Conservation (phyloP, 2,797 vertebrate species). For the Sebastes kiyomatsui region DNA sequence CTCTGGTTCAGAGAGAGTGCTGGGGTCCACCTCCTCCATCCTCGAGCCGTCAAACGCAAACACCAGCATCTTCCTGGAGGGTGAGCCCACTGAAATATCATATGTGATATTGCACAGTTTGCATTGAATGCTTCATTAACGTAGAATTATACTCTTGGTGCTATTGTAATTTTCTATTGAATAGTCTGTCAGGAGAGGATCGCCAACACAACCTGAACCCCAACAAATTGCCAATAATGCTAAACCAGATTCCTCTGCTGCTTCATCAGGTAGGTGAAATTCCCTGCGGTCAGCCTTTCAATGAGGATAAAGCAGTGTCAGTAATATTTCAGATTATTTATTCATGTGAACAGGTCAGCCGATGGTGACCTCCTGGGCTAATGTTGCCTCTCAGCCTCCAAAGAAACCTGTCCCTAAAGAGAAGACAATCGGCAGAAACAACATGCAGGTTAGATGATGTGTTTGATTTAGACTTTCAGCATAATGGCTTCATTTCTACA, state of each 20-base stretch:
- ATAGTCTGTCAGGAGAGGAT: constrained; percentile 54
- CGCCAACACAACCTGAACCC: constrained; percentile 27
- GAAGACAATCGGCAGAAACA: constrained; percentile 47
- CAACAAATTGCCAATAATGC: constrained; percentile 12
- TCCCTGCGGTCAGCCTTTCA: neutral
- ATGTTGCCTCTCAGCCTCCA: constrained; percentile 85
- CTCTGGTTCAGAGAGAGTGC: constrained; percentile 43
- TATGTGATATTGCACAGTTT: neutral
- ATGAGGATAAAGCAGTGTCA: neutral
- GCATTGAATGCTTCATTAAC: neutral
- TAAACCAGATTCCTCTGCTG: neutral
- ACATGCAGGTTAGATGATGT: constrained; percentile 62
- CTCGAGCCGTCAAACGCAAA: constrained; percentile 4
- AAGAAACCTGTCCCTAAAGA: constrained; percentile 76
- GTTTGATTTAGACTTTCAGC: neutral
- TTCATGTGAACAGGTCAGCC: constrained; percentile 42
- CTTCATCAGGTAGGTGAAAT: constrained; percentile 55
- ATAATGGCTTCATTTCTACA: neutral
- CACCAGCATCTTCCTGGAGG: constrained; percentile 34
- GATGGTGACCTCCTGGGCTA: constrained; percentile 83
- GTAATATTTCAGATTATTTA: neutral
- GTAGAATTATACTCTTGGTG: neutral
- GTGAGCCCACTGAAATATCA: constrained; percentile 30
- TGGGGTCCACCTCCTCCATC: constrained; percentile 48
- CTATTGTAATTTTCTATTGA: neutral